Base-by-base conservation (phyloP, 2,888 invertebrate species). In the Megalurothrips usitatus region DNA sequence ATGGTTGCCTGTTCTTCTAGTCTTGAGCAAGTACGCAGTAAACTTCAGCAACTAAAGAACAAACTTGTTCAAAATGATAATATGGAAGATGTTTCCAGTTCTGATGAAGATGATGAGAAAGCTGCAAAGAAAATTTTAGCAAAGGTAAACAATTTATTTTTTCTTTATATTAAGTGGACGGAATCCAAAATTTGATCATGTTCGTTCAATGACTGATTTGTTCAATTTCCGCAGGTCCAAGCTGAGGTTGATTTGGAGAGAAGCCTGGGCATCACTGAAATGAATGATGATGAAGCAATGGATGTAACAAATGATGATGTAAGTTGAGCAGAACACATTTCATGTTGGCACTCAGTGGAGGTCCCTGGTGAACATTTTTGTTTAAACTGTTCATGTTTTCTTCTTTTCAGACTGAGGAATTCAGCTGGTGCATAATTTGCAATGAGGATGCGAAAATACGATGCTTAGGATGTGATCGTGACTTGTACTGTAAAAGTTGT, bases 381-480 rank as follows among this genome's bases (percentile, higher is more conserved):
- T 58, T 58, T 52, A 6, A 52, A 52, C 14, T 14, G 17, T 58
- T 43, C 6, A 17, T 17, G 3, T 58, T n/a, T 14, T 58, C 6
- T 58, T 17, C 14, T 14, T 58, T 58, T 58, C 26, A 75, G 68
- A 23, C n/a, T n/a, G 68, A 75, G 26, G 68, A 75, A 12, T 26
- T 75, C 6, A n/a, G 23, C 10, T 75, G 68, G 68, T 75, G 68
- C 26, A 75, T 75, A 11, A 75, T 75, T 9, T 75, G 68, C 26
- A 75, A 75, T 75, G 68, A 75, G 23, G 68, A 75, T 75, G 68
- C 68, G 0, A 75, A 75, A 75, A 26, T 75, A 26, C 68, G 68
- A 3, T 75, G 68, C 26, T 75, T 75, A 26, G 68, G 68, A 23
- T 75, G 68, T 75, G 68, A 75, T 26, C 68, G 68, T 26, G 68